Evolutionary conservation across 1,140 invertebrate species (phyloP).

Genomic region (Pygmarrhopalites habei): DNA sequence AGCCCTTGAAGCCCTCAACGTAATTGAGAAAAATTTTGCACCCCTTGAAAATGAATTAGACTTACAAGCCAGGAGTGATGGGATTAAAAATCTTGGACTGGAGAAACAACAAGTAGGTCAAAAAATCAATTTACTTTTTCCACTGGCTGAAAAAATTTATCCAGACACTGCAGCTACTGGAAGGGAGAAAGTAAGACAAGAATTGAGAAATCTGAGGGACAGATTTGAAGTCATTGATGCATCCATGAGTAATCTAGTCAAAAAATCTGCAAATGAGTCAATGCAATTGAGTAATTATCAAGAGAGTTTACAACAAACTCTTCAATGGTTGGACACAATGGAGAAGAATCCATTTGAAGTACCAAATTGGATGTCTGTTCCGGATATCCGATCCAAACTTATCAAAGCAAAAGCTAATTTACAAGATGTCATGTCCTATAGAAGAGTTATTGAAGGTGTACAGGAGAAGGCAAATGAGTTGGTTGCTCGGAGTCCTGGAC

Average conservation of each 20-base stretch:
- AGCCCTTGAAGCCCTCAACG: conserved; percentile 66
- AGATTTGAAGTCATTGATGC: conserved; percentile 75
- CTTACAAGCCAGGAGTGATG: conserved; percentile 54
- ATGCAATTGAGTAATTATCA: conserved; percentile 77
- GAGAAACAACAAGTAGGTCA: conserved; percentile 77
- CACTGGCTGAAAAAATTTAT: conserved; percentile 74
- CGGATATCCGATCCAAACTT: conserved; percentile 78
- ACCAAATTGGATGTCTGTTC: conserved; percentile 61
- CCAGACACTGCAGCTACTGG: conserved; percentile 84
- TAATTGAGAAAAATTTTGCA: conserved; percentile 65
- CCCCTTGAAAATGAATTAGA: conserved; percentile 48
- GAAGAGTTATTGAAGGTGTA: conserved; percentile 78
- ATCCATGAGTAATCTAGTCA: conserved; percentile 69
- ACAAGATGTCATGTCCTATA: conserved; percentile 84
- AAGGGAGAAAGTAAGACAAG: conserved; percentile 74
- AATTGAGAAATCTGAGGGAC: conserved; percentile 66
- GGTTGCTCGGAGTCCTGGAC: conserved; percentile 48
- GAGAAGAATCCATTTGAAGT: conserved; percentile 68
- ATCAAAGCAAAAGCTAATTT: conserved; percentile 75
- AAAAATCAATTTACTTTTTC: conserved; percentile 61
- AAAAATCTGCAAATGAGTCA: conserved; percentile 65
- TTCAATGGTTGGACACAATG: conserved; percentile 78
- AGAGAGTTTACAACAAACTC: conserved; percentile 71
- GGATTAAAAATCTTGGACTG: conserved; percentile 65
- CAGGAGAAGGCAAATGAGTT: conserved; percentile 75